phyloP scores from a whole-genome alignment of 2,797 vertebrate genomes.

The Tokudaia tokunoshimensis region DNA sequence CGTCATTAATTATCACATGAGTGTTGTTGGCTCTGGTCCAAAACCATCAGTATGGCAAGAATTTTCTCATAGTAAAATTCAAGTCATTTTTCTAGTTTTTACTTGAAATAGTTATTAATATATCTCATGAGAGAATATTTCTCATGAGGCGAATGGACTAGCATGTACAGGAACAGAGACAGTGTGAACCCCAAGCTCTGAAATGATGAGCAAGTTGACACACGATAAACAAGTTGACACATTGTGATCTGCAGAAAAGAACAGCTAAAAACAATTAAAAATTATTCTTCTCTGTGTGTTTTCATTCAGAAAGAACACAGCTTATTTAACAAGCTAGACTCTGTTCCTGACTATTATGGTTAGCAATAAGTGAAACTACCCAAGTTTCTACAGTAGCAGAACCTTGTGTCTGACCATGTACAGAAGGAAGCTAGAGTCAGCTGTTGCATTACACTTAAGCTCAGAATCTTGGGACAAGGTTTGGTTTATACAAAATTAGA shows the following conservation, averaged over 20 bases:
- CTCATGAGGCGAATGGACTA: not conserved
- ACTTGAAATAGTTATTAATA: slow-evolving; percentile 23
- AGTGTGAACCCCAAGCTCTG: not conserved
- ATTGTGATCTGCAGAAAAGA: not conserved
- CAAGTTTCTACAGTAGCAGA: slow-evolving; percentile 19
- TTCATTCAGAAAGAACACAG: slow-evolving; percentile 53
- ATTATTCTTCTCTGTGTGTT: not conserved
- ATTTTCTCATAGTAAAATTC: slow-evolving; percentile 51
- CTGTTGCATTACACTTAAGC: not conserved
- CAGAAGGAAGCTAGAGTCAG: not conserved
- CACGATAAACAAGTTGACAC: not conserved
- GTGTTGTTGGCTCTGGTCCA: slow-evolving; percentile 9
- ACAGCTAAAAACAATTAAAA: slow-evolving; percentile 26
- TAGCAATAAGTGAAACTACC: slow-evolving; percentile 36
- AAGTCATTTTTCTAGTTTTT: slow-evolving; percentile 23
- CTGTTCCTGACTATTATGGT: slow-evolving; percentile 2
- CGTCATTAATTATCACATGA: slow-evolving; percentile 34
- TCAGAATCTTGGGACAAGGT: not conserved
- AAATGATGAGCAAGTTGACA: not conserved
- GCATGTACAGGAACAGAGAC: not conserved
- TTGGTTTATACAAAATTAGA: slow-evolving; percentile 67
- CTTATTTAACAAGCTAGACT: slow-evolving; percentile 8
- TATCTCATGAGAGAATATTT: not conserved
- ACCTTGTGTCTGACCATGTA: not conserved
- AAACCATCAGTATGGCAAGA: slow-evolving; percentile 27